Evolutionary conservation across 1,140 invertebrate species (phyloP), one percentile per base, ranked within the genome.

Genomic region (Drosophila sucinea): DNA sequence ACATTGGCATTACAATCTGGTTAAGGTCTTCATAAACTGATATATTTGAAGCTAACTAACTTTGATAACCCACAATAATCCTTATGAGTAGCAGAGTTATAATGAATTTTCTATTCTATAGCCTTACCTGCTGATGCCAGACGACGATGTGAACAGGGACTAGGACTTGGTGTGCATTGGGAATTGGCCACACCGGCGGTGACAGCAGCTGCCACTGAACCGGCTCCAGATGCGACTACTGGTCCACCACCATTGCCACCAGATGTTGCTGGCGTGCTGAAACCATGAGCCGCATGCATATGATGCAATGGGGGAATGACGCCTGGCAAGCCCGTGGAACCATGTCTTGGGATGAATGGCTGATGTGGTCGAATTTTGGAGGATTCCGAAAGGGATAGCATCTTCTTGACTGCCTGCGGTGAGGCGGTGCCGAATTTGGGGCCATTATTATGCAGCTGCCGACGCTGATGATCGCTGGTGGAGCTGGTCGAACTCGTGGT

Each of bases 321-420:
- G 6, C 77, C 69, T 0, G 82, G 83, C 54, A 90, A 29, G 6
- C 44, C 44, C 1, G 75, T 75, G 0, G 79, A 67, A 25, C 56
- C 72, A 54, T 84, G 80, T 2, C 84, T 77, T 27, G 85, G 84
- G 47, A 84, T 69, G 47, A 91, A 91, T 0, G 96, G 96, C 81
- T 97, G 96, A 90, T 97, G 96, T 0, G 96, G 97, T 60, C 96
- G 94, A 10, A 97, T 97, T 93, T 98, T 99, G 63, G 95, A 96
- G 27, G 95, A 95, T 86, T 97, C 96, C 0, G 96, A 97, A 4
- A 99, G 93, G 1, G 98, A 95, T 67, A 99, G 93, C 90, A 99
- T 95, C 91, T 99, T 99, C 72, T 97, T 94, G 3, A 99, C 97
- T 1, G 98, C 97, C 93, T 99, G 98, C 3, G 98, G 98, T 29